Base-by-base conservation (phyloP, 2,113 vertebrate genomes). In the Bubalus kerabau region DNA sequence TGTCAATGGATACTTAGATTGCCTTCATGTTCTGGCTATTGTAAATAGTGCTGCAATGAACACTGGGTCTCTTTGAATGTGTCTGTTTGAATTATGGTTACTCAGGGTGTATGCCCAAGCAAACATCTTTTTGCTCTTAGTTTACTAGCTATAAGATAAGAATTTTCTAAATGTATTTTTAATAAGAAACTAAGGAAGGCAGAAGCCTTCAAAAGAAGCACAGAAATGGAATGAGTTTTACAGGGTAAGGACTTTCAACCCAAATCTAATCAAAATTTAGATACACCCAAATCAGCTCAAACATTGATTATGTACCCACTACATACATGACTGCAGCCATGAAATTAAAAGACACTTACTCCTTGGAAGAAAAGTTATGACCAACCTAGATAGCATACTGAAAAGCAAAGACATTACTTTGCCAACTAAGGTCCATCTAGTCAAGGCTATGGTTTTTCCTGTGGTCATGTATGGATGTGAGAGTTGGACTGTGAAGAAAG, bases 81-180 rank as follows among this genome's bases (percentile, higher is more conserved):
- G 23, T 15, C 71, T 15, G 12, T 76, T 76, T 76, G 71, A 76
- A 76, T 76, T 76, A 26, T 43, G 71, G 71, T 76, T 76, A 43
- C 71, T 76, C 12, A 14, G 71, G 40, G 40, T 43, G 12, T 14
- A 76, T 43, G 24, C 71, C 23, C 40, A 76, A 26, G 28, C 28
- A 87, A 90, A 57, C 19, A 67, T 30, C 32, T 15, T 86, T 89
- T 87, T 93, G 57, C 28, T 94, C 5, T 88, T 83, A 64, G 11
- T 87, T 98, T 95, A 54, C 48, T 87, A 62, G 9, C 83, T 26
- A 88, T 23, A 88, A 93, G 56, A 74, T 28, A 43, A 1, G 8
- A 92, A 43, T 88, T 95, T 95, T 93, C n/a, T n/a, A 81, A 89
- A 92, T 17, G 57, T 19, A 81, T 24, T 64, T 91, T 96, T 62